Evolutionary conservation across 2,113 vertebrate genomes (phyloP), one percentile per base, ranked within the genome.

Genomic region (Tachysurus vachellii): DNA sequence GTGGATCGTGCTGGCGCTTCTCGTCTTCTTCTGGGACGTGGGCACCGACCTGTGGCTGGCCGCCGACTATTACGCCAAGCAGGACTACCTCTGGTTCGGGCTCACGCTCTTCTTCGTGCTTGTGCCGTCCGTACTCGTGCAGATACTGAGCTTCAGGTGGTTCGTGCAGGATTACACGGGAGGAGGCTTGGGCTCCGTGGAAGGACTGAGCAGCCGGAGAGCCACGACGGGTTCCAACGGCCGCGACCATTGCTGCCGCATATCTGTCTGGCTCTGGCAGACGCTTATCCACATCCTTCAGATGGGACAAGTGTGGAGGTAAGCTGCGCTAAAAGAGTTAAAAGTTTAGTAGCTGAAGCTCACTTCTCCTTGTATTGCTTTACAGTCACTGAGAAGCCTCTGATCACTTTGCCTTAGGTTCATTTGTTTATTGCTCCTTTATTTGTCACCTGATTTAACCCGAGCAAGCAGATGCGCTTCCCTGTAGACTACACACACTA

Each of bases 131-230:
- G 96, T 99, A 86, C 95, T 99, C 95, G 98, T 99, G 94, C 98
- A 99, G 96, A 98, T 97, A 94, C 95, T 99, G 94, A 99, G 98
- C 97, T 99, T 99, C 96, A 97, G 97, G 95, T 99, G 98, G 98
- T 99, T 99, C 94, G 97, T 98, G 95, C 97, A 99, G 96, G 97
- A 99, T 96, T 99, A 95, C 96, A 97, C 97, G 64, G 97, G 96
- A 83, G 97, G 97, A 80, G 97, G 97, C 89, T 96, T 99, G 95
- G 97, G 96, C 89, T 96, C 96, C 91, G 97, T 99, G 96, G 97
- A 98, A 95, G 98, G 98, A 91, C 97, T 99, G 90, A 98, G 93
- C 64, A 95, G 96, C 94, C 96, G 96, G 88, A 96, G 94, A 94
- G 96, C 91, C 92, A 94, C 95, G 66, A 93, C 92, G 86, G 92